A percentile compares a stretch with the other conserved stretches of the same genome.
phyloP scores from a whole-genome alignment of 2,888 invertebrate genomes.

The Polyommatus icarus region DNA sequence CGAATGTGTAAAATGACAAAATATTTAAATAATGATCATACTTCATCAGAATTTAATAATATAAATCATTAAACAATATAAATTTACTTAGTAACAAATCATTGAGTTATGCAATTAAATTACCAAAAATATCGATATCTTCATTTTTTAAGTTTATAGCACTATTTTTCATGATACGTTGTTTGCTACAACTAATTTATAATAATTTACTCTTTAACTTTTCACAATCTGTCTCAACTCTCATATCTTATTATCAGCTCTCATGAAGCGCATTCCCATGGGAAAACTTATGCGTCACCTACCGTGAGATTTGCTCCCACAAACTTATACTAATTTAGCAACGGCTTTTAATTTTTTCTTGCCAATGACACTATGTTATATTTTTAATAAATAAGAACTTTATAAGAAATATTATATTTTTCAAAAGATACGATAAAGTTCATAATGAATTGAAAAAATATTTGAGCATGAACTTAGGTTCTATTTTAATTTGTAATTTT shows the following conservation, averaged over 20 bases:
- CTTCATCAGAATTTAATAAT: background rate
- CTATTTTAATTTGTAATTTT: background rate
- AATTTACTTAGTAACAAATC: background rate
- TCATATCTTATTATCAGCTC: conserved; percentile 19
- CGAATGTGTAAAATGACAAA: background rate
- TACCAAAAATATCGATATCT: background rate
- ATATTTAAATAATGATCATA: background rate
- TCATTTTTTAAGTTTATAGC: background rate
- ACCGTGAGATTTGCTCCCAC: conserved; percentile 1
- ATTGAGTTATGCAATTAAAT: background rate
- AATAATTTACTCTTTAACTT: background rate
- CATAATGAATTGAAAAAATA: background rate
- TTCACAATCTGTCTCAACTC: conserved; percentile 8
- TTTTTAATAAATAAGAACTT: background rate
- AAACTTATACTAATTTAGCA: background rate
- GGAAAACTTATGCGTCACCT: background rate
- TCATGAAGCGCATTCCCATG: background rate
- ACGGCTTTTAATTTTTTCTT: background rate
- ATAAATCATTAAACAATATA: background rate
- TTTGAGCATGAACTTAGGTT: too few relatives aligned
- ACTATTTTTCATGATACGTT: background rate
- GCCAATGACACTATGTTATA: background rate
- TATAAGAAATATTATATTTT: background rate
- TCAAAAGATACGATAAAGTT: background rate
- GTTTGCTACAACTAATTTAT: background rate